These are phyloP conservation scores for Sarcophaga rosellei DNA, from an alignment of 2,888 invertebrate species.

Conservation along the genomic window DNA sequence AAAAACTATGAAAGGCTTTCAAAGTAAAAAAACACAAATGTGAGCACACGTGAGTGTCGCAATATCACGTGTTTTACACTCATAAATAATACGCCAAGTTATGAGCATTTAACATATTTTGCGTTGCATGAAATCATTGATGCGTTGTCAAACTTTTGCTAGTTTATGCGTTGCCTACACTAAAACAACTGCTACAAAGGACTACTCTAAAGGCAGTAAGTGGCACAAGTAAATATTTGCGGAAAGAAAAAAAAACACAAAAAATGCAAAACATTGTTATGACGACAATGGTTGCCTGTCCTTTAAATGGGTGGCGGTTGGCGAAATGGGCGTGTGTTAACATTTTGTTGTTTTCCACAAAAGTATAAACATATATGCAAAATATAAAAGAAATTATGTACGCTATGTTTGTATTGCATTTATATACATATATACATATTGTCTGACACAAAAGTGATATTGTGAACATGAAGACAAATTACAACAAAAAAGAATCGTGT, in stretches of 20 bases:
- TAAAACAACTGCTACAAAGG: conserved; percentile 1
- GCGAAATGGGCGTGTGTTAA: conserved; percentile 41
- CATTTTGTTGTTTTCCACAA: conserved; percentile 40
- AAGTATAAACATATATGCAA: neutral
- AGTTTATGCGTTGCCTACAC: conserved; percentile 32
- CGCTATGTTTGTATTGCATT: neutral
- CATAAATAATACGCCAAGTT: conserved; percentile 75
- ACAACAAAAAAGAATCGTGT: neutral
- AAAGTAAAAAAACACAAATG: conserved; percentile 21
- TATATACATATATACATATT: neutral
- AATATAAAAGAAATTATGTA: conserved; percentile 43
- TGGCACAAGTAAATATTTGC: conserved; percentile 34
- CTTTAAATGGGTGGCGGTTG: conserved; percentile 25
- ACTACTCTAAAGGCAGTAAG: conserved; percentile 43
- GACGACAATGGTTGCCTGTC: conserved; percentile 30
- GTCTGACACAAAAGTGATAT: conserved; percentile 17
- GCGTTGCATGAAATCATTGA: conserved; percentile 68
- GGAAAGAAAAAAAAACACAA: conserved; percentile 10
- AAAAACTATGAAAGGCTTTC: conserved; percentile 5
- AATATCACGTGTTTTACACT: conserved; percentile 73
- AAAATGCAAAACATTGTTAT: conserved; percentile 11
- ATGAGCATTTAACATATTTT: conserved; percentile 75
- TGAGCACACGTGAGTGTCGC: conserved; percentile 69
- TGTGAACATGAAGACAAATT: conserved; percentile 19
- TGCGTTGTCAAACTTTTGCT: conserved; percentile 62